A percentile compares a stretch with the other conserved stretches of the same genome.
phyloP scores from a whole-genome alignment of 1,140 invertebrate species.

The Meloidogyne chitwoodi region DNA sequence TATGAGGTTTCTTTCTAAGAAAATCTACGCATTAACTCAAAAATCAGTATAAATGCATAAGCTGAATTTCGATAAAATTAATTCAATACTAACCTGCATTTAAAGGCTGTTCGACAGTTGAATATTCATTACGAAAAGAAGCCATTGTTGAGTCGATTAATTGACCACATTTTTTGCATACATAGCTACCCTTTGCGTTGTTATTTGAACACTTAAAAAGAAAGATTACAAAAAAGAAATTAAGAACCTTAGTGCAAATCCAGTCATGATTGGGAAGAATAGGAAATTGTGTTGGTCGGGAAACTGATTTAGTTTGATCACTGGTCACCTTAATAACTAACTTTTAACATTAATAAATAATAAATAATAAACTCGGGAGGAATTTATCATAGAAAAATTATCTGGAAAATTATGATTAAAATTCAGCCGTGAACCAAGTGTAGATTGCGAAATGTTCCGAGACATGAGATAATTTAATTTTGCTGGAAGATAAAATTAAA shows the following conservation, averaged over 20 bases:
- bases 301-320: not conserved
- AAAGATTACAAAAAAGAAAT: not conserved
- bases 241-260: not conserved
- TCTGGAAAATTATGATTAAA: not conserved
- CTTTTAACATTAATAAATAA: not conserved
- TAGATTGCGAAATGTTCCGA: not conserved
- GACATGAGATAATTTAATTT: no score
- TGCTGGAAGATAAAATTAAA: no score
- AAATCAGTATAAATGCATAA: no score
- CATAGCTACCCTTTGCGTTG: not conserved
- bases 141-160: not conserved
- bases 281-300: not conserved
- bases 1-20: no score
- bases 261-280: not conserved
- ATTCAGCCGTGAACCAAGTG: not conserved
- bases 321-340: not conserved
- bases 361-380: not conserved
- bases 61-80: no score
- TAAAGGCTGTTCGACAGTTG: not conserved
- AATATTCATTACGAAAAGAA: not conserved
- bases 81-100: not conserved
- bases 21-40: no score
- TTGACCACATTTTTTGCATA: not conserved
- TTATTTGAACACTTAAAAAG: not conserved
- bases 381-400: not conserved